Percentiles rank a stretch among this genome's conserved stretches.
Conservation (phyloP, 2,888 invertebrate species). For the Cylindroiulus punctatus region DNA sequence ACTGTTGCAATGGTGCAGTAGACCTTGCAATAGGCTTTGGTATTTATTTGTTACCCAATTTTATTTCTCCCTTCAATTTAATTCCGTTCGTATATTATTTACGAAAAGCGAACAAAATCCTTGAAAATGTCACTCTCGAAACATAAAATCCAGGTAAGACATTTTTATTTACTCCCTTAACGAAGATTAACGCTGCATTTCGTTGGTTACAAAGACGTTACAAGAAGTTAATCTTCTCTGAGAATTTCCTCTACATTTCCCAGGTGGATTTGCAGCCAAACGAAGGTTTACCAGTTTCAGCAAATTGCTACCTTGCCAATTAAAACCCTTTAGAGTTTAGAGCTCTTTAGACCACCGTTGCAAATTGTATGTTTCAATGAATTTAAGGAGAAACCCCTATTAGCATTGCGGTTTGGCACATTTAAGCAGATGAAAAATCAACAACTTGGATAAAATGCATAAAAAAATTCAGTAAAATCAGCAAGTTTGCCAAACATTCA, state of each 20-base stretch:
- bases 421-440: background rate
- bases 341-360: background rate
- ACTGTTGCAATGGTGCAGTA: no score
- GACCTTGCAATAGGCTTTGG: background rate
- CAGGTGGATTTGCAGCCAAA: background rate
- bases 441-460: no score
- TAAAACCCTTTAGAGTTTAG: no score
- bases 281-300: background rate
- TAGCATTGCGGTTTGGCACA: background rate
- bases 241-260: background rate
- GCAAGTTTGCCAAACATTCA: no score
- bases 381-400: background rate
- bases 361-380: background rate
- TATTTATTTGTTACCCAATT: background rate
- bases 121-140: background rate
- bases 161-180: conserved; percentile 13
- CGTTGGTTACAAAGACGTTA: background rate
- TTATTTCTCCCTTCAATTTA: background rate
- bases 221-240: background rate
- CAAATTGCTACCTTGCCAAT: background rate
- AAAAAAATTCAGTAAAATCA: no score
- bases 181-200: background rate
- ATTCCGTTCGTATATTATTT: background rate
- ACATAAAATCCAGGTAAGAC: background rate
- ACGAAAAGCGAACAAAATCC: background rate